Conservation (phyloP, 1,140 invertebrate species). For the Anastrepha ludens region DNA sequence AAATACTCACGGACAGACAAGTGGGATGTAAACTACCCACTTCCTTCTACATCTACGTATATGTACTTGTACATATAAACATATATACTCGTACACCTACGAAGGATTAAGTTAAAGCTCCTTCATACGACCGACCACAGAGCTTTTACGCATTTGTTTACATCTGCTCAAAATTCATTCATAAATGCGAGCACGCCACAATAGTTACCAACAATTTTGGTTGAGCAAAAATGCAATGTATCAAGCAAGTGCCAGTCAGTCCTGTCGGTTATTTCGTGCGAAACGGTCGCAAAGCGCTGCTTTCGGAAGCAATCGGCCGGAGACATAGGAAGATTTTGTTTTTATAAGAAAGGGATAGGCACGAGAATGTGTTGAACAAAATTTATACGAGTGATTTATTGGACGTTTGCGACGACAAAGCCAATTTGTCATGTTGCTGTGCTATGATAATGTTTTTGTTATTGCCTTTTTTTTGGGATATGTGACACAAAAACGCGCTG, state of each 20-base stretch:
- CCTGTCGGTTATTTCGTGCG: background rate
- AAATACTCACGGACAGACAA: background rate
- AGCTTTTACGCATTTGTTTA: slow-evolving; percentile 52
- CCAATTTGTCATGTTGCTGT: background rate
- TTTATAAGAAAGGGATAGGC: background rate
- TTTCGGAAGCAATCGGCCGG: background rate
- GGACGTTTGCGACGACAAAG: background rate
- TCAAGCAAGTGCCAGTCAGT: background rate
- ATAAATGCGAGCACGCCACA: background rate
- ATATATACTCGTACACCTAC: too few relatives aligned
- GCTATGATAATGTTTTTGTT: background rate
- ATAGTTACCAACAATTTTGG: background rate
- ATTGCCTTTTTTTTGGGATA: background rate
- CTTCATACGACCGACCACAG: background rate
- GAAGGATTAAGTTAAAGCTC: background rate
- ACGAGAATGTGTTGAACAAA: background rate
- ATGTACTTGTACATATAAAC: background rate
- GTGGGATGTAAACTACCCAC: too few relatives aligned
- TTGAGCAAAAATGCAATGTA: background rate
- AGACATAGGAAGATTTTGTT: background rate
- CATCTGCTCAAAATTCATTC: slow-evolving; percentile 23
- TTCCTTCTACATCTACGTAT: background rate
- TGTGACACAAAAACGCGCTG: background rate
- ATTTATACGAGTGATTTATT: slow-evolving; percentile 3
- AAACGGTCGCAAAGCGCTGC: background rate